Percentiles rank a stretch among this genome's conserved stretches.
These are phyloP conservation scores for Cygnus atratus DNA, from an alignment of 2,113 vertebrate genomes.

Conservation along the genomic window DNA sequence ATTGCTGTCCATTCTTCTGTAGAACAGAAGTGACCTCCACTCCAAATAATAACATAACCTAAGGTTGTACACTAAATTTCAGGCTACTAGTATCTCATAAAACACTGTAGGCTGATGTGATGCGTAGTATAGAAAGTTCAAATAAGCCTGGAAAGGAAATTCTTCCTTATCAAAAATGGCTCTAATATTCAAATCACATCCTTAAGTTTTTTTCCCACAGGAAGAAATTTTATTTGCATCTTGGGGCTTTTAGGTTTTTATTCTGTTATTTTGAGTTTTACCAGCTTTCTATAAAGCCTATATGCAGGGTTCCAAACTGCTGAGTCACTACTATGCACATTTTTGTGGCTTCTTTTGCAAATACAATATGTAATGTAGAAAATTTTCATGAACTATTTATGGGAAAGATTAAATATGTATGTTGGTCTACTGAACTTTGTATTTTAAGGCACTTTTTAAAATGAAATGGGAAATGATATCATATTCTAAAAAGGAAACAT, in stretches of 20 bases:
- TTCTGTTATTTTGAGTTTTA: constrained; percentile 66
- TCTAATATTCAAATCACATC: constrained; percentile 56
- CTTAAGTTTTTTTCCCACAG: constrained; percentile 56
- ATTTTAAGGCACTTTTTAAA: background rate
- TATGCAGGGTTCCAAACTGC: constrained; percentile 58
- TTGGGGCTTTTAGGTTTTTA: constrained; percentile 59
- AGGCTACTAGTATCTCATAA: background rate
- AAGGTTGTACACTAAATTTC: background rate
- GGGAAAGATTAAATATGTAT: constrained; percentile 1
- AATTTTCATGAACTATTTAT: constrained; percentile 17
- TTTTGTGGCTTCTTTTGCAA: constrained; percentile 60
- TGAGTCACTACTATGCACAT: constrained; percentile 67
- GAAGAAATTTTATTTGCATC: constrained; percentile 60
- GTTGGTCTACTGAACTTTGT: background rate
- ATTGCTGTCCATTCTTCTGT: background rate
- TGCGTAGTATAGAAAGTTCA: background rate
- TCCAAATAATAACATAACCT: background rate
- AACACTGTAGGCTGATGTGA: background rate
- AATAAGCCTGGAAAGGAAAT: constrained; percentile 41
- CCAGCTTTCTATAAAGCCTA: constrained; percentile 56
- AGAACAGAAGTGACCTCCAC: background rate
- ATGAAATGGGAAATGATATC: background rate
- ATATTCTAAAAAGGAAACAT: background rate
- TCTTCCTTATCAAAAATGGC: constrained; percentile 25
- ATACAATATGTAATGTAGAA: constrained; percentile 25